These are phyloP conservation scores for Sarcophaga variegata DNA, from an alignment of 2,888 invertebrate genomes.

Conservation along the genomic window DNA sequence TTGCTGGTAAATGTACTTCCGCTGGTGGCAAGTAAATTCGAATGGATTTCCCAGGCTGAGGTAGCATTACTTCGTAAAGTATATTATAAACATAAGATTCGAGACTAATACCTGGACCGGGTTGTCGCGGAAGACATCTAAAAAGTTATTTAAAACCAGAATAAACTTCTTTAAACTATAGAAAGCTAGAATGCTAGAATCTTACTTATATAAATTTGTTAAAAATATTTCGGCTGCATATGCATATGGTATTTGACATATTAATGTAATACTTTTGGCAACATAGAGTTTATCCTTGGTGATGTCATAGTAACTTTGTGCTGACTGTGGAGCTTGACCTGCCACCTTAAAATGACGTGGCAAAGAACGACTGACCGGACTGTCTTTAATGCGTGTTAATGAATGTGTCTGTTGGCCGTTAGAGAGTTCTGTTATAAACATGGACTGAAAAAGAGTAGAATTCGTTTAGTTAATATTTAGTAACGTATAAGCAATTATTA, in stretches of 20 bases:
- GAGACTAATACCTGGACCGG: constrained; percentile 89
- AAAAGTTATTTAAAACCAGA: constrained; percentile 40
- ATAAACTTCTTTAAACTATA: constrained; percentile 70
- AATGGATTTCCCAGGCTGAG: constrained; percentile 94
- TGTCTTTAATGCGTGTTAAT: constrained; percentile 85
- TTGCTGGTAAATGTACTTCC: constrained; percentile 86
- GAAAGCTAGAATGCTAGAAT: not conserved
- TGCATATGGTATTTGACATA: constrained; percentile 95
- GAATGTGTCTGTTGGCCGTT: constrained; percentile 88
- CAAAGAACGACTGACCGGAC: constrained; percentile 90
- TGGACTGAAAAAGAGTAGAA: constrained; percentile 84
- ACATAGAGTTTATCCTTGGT: constrained; percentile 97
- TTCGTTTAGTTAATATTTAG: not conserved
- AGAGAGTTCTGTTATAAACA: constrained; percentile 94
- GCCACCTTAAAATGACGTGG: constrained; percentile 94
- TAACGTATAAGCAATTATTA: not conserved
- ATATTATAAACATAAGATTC: constrained; percentile 98
- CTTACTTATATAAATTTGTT: constrained; percentile 92
- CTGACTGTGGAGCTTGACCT: constrained; percentile 88
- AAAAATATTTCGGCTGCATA: constrained; percentile 93
- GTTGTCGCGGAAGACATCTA: constrained; percentile 90
- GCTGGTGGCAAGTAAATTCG: constrained; percentile 88
- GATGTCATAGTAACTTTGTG: constrained; percentile 94
- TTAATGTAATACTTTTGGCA: constrained; percentile 96
- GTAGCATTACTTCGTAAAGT: constrained; percentile 95